These are phyloP conservation scores for Lacanobia wlatinum DNA, from an alignment of 2,888 invertebrate genomes.

Conservation along the genomic window DNA sequence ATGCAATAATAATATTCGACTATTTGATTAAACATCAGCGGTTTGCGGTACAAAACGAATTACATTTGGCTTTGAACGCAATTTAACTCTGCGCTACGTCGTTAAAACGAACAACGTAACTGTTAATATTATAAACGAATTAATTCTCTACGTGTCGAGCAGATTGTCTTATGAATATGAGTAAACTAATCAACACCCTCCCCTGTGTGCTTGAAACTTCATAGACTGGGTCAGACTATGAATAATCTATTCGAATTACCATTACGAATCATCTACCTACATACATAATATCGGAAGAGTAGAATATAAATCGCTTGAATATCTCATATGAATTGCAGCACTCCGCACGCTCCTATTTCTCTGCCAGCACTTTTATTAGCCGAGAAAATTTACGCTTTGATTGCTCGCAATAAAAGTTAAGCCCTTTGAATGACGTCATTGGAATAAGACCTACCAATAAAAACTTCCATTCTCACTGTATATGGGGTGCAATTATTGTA, in stretches of 20 bases:
- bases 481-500: constrained; percentile 44
- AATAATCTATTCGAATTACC: constrained; percentile 38
- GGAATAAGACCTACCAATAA: constrained; percentile 39
- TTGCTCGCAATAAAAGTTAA: constrained; percentile 47
- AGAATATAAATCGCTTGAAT: constrained; percentile 29
- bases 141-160: constrained; percentile 13
- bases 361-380: constrained; percentile 20
- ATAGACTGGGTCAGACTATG: constrained; percentile 25
- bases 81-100: constrained; percentile 33
- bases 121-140: constrained; percentile 16
- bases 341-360: constrained; percentile 5
- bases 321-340: constrained; percentile 26
- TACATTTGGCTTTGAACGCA: constrained; percentile 26
- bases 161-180: constrained; percentile 44
- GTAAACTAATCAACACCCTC: constrained; percentile 33
- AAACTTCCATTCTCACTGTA: constrained; percentile 48
- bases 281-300: constrained; percentile 1
- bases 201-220: constrained; percentile 5
- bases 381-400: constrained; percentile 37
- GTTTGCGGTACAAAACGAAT: constrained; percentile 46
- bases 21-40: constrained; percentile 29
- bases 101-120: constrained; percentile 3
- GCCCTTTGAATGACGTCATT: constrained; percentile 47
- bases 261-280: neutral
- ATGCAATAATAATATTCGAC: neutral